These are phyloP conservation scores for Barypeithes pellucidus DNA, from an alignment of 2,888 invertebrate genomes.

Conservation along the genomic window DNA sequence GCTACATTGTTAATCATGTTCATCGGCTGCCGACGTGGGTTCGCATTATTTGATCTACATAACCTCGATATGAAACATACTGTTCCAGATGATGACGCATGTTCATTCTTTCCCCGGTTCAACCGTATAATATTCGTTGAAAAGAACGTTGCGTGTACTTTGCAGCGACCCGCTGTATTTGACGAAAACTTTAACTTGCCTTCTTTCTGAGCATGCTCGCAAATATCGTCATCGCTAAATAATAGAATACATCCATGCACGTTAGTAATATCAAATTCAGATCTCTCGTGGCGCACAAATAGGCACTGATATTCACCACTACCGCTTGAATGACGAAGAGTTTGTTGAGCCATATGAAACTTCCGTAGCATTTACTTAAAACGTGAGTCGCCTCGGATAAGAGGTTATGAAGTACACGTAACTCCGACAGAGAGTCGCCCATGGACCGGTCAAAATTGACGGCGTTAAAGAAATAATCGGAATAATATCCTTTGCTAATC, in stretches of 20 bases:
- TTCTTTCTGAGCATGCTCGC: slow-evolving; percentile 28
- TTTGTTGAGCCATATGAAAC: slow-evolving; percentile 59
- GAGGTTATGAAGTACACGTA: slow-evolving; percentile 58
- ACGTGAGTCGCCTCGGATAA: slow-evolving; percentile 55
- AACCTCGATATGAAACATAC: too few species aligned
- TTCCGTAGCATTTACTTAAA: slow-evolving; percentile 57
- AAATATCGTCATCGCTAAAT: slow-evolving; percentile 10
- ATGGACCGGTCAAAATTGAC: slow-evolving; percentile 39
- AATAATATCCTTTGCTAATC: slow-evolving; percentile 37
- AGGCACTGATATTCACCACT: slow-evolving; percentile 57
- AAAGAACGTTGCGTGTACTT: too few species aligned
- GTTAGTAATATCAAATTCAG: slow-evolving; percentile 54
- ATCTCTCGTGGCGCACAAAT: slow-evolving; percentile 48
- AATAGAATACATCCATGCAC: slow-evolving; percentile 31
- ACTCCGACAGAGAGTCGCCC: slow-evolving; percentile 50
- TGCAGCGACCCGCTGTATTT: too few species aligned
- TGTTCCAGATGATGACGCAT: too few species aligned
- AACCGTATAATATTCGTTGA: too few species aligned
- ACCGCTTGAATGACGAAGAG: slow-evolving; percentile 57
- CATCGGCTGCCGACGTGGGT: too few species aligned
- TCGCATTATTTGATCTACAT: too few species aligned
- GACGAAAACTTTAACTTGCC: slow-evolving; percentile 25
- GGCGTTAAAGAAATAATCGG: slow-evolving; percentile 28
- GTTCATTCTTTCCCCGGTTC: too few species aligned
- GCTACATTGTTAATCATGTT: too few species aligned